A percentile compares a stretch with the other conserved stretches of the same genome.
These are phyloP conservation scores for Piliocolobus tephrosceles DNA, from an alignment of 2,113 vertebrate species.

Conservation along the genomic window DNA sequence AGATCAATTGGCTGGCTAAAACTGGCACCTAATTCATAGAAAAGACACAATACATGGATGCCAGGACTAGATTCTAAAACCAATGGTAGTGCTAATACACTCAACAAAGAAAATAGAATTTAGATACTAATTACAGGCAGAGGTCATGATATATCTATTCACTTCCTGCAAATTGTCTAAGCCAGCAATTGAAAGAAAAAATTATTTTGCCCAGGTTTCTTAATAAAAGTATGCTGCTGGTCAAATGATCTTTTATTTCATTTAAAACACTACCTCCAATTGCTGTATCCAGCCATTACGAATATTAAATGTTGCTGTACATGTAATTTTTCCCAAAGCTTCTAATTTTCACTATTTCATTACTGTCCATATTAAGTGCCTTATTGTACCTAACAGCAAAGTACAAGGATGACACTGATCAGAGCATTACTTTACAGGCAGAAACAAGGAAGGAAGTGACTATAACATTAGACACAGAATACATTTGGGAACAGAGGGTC, in stretches of 20 bases:
- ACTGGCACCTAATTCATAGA: not conserved
- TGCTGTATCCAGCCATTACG: not conserved
- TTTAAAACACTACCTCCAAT: not conserved
- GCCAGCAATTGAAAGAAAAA: not conserved
- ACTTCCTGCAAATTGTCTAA: not conserved
- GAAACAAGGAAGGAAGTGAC: not conserved
- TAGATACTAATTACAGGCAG: not conserved
- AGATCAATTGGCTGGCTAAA: not conserved
- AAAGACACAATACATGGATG: not conserved
- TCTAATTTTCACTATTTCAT: slow-evolving; percentile 6
- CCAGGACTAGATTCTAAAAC: not conserved
- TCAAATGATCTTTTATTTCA: not conserved
- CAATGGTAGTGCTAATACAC: not conserved
- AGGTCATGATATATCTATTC: fast-evolving
- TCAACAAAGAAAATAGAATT: not conserved
- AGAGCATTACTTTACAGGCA: not conserved
- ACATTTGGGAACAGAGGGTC: not conserved
- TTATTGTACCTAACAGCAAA: not conserved
- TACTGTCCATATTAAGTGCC: not conserved
- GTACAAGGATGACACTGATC: not conserved
- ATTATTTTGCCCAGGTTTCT: not conserved
- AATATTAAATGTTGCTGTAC: not conserved
- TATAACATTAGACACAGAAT: not conserved
- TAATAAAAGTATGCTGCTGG: not conserved
- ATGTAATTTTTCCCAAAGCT: not conserved